Conservation (phyloP, 2,888 invertebrate genomes). For the Phorcus lineatus region DNA sequence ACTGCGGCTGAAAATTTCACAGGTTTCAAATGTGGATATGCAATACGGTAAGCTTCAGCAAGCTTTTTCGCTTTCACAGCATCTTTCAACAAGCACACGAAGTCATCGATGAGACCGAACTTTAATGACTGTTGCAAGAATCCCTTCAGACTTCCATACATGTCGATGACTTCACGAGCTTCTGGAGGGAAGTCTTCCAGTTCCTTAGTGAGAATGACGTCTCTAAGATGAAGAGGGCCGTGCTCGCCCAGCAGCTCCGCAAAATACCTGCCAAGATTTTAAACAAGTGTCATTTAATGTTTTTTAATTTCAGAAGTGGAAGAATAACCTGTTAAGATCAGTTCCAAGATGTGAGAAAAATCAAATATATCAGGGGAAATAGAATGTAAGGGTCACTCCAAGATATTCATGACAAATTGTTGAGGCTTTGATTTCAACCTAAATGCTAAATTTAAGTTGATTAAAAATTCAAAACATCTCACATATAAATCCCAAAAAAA, state of each 20-base stretch:
- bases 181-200: slow-evolving; percentile 55
- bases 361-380: too few species aligned
- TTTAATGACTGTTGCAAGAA: slow-evolving; percentile 54
- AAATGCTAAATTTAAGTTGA: too few species aligned
- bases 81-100: slow-evolving; percentile 54
- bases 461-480: too few species aligned
- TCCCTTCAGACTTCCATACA: slow-evolving; percentile 49
- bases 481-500: too few species aligned
- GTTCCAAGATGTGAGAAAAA: too few species aligned
- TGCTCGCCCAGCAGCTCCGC: slow-evolving; percentile 50
- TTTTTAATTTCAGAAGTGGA: too few species aligned
- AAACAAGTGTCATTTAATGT: too few species aligned
- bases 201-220: slow-evolving; percentile 46
- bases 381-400: too few species aligned
- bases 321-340: too few species aligned
- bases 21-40: background rate
- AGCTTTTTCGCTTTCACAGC: slow-evolving; percentile 48
- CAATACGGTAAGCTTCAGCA: slow-evolving; percentile 30
- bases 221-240: slow-evolving; percentile 54
- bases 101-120: slow-evolving; percentile 57
- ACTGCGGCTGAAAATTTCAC: background rate
- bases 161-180: slow-evolving; percentile 51
- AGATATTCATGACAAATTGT: too few species aligned
- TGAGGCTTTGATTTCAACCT: too few species aligned
- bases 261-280: slow-evolving; percentile 59